Evolutionary conservation across 2,888 invertebrate genomes (phyloP).

Genomic region (Dryocosmus kuriphilus): DNA sequence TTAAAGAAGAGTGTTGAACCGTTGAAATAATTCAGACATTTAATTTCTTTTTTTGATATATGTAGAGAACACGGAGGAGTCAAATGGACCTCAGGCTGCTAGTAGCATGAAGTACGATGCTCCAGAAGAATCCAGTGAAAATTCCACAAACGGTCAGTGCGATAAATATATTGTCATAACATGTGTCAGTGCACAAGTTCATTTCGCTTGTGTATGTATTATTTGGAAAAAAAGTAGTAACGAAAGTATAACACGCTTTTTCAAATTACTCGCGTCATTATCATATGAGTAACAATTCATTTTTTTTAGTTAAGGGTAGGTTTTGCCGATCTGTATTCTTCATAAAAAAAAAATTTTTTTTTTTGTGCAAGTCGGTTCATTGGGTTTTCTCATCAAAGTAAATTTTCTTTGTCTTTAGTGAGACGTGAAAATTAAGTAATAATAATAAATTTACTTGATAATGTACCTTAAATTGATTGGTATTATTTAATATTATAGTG

Average conservation of each 20-base stretch:
- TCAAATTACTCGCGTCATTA: neutral
- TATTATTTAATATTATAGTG: too few relatives aligned
- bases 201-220: slow-evolving; percentile 17
- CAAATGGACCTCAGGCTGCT: slow-evolving; percentile 63
- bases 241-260: slow-evolving; percentile 4
- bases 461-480: neutral
- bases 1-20: slow-evolving; percentile 1
- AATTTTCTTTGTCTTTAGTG: neutral
- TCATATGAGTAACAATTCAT: neutral
- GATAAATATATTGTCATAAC: neutral
- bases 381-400: neutral
- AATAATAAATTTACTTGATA: neutral
- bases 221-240: slow-evolving; percentile 18
- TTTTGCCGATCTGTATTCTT: neutral
- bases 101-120: slow-evolving; percentile 71
- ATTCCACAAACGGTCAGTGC: slow-evolving; percentile 69
- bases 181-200: slow-evolving; percentile 7
- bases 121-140: slow-evolving; percentile 66
- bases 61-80: slow-evolving; percentile 68
- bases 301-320: neutral
- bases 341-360: neutral
- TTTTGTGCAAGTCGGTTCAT: neutral
- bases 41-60: slow-evolving; percentile 53
- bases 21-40: neutral
- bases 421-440: neutral